Conservation (phyloP, 2,888 invertebrate genomes). For the Andricus quercusramuli region DNA sequence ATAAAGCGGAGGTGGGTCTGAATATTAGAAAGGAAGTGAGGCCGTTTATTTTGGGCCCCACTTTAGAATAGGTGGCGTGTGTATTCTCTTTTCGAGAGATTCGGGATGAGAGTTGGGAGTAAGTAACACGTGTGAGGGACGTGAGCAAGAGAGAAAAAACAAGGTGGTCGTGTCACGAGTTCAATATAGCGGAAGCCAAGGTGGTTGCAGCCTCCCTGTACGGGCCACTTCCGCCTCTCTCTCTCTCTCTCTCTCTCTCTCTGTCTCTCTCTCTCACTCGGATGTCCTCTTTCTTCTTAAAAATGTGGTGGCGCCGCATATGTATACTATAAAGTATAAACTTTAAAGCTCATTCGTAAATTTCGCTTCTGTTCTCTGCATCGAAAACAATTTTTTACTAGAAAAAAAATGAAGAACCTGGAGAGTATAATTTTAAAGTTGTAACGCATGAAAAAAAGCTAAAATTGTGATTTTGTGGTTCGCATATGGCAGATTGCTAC, state of each 20-base stretch:
- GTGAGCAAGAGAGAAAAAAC: slow-evolving; percentile 63
- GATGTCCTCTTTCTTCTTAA: slow-evolving; percentile 14
- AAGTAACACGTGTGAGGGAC: slow-evolving; percentile 52
- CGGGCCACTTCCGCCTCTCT: slow-evolving; percentile 75
- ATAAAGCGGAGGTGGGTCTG: slow-evolving; percentile 44
- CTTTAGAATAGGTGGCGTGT: slow-evolving; percentile 58
- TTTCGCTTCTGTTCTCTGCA: not conserved
- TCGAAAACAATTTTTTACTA: not conserved
- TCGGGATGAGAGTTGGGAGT: slow-evolving; percentile 48
- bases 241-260: slow-evolving; percentile 46
- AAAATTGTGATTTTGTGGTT: slow-evolving; percentile 18
- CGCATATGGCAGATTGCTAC: slow-evolving; percentile 1
- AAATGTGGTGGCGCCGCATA: slow-evolving; percentile 29
- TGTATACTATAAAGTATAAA: slow-evolving; percentile 2
- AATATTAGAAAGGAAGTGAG: slow-evolving; percentile 60
- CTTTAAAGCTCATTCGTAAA: slow-evolving; percentile 24
- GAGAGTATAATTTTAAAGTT: not conserved
- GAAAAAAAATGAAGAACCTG: not conserved
- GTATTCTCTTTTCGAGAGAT: slow-evolving; percentile 49
- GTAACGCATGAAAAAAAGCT: not conserved
- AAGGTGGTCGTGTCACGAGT: slow-evolving; percentile 70
- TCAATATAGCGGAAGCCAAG: slow-evolving; percentile 78
- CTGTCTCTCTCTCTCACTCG: slow-evolving; percentile 40
- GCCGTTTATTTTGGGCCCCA: slow-evolving; percentile 61
- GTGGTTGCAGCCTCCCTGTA: slow-evolving; percentile 76